These are phyloP conservation scores for Peromyscus polionotus DNA, from an alignment of 2,113 vertebrate species.

Conservation along the genomic window DNA sequence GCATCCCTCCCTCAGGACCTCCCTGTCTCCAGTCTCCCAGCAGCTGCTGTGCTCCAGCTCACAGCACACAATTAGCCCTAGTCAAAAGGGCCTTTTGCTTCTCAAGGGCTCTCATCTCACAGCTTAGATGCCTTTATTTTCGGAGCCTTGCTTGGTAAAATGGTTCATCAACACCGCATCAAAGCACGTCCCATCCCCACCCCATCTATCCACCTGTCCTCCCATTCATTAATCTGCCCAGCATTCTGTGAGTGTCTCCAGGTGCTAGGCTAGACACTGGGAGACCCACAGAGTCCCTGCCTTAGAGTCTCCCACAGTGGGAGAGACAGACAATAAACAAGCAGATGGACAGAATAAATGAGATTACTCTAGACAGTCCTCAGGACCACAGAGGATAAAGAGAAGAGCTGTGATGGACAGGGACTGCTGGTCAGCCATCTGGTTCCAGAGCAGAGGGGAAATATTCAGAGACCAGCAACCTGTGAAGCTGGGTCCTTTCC, in stretches of 20 bases:
- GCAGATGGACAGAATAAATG: not conserved
- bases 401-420: not conserved
- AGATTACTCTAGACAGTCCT: not conserved
- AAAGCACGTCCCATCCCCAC: not conserved
- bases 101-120: slow-evolving; percentile 68
- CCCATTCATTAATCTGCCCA: slow-evolving; percentile 19
- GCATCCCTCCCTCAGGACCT: not conserved
- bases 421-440: not conserved
- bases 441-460: not conserved
- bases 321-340: not conserved
- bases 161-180: slow-evolving; percentile 21
- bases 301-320: not conserved
- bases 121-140: slow-evolving; percentile 68
- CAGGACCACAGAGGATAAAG: not conserved
- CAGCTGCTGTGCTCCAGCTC: not conserved
- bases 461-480: fast-evolving
- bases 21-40: not conserved
- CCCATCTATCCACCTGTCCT: not conserved
- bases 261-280: not conserved
- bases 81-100: slow-evolving; percentile 63
- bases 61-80: slow-evolving; percentile 58
- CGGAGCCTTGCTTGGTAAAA: slow-evolving; percentile 53
- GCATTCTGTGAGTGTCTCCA: not conserved
- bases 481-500: not conserved
- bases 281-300: not conserved